Evolutionary conservation across 2,113 vertebrate genomes (phyloP).

Genomic region (Xerus inauris): DNA sequence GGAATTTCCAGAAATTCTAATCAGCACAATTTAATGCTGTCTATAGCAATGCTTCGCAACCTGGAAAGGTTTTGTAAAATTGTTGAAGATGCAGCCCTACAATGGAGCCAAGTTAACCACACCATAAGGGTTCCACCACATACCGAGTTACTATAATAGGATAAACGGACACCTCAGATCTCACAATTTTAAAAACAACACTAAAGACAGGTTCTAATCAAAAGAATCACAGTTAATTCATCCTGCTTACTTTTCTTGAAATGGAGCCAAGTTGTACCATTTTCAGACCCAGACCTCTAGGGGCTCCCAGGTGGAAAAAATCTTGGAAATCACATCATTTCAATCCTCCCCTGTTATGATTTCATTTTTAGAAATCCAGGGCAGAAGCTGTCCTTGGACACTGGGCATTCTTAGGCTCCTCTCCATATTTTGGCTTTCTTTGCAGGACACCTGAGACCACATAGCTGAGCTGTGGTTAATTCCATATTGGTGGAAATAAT

Average conservation of each 20-base stretch:
- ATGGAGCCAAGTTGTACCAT: not conserved
- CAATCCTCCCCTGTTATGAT: not conserved
- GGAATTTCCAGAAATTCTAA: not conserved
- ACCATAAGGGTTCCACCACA: not conserved
- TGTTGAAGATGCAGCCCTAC: not conserved
- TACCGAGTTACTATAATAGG: fast-evolving
- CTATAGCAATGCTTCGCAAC: not conserved
- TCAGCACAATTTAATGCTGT: not conserved
- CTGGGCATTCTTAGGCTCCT: not conserved
- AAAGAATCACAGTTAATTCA: constrained; percentile 19
- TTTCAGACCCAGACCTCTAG: not conserved
- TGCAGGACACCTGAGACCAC: not conserved
- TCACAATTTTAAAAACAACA: not conserved
- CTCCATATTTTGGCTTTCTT: not conserved
- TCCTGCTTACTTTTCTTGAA: not conserved
- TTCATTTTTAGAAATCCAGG: not conserved
- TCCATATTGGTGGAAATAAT: fast-evolving
- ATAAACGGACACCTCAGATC: not conserved
- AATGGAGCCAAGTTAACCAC: not conserved
- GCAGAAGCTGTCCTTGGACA: not conserved
- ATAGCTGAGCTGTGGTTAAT: not conserved
- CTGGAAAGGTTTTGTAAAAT: not conserved
- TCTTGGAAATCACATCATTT: not conserved
- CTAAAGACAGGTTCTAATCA: not conserved
- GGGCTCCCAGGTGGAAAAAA: constrained; percentile 10